These are phyloP conservation scores for Lepetodrilus schrolli DNA, from an alignment of 2,888 invertebrate genomes.

Conservation along the genomic window DNA sequence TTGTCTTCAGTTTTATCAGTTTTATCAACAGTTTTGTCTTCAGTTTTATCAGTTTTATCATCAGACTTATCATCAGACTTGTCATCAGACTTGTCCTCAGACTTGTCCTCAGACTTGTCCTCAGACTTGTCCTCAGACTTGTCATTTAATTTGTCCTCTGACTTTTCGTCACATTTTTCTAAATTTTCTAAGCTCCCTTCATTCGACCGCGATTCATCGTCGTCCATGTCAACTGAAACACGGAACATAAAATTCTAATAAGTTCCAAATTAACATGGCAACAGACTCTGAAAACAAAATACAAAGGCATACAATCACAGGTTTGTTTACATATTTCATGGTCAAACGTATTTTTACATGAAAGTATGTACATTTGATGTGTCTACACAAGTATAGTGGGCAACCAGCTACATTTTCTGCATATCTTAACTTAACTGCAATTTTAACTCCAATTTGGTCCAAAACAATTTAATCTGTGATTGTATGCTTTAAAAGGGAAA, in stretches of 20 bases:
- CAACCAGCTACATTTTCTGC: too few relatives aligned
- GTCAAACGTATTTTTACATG: too few relatives aligned
- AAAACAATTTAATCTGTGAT: too few relatives aligned
- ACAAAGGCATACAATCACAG: too few relatives aligned
- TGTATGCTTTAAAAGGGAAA: too few relatives aligned
- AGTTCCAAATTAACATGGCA: too few relatives aligned
- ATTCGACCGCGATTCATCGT: neutral
- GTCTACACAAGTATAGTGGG: too few relatives aligned
- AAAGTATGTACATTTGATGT: too few relatives aligned
- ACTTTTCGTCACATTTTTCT: neutral
- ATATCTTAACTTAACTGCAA: too few relatives aligned
- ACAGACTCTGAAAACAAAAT: too few relatives aligned
- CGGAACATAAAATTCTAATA: neutral
- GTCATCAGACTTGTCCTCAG: neutral
- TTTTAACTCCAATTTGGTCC: too few relatives aligned
- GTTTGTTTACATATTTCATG: too few relatives aligned
- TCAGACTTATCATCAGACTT: neutral
- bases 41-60: neutral
- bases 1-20: neutral
- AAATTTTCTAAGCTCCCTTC: neutral
- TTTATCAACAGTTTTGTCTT: neutral
- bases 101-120: neutral
- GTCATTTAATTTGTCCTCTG: neutral
- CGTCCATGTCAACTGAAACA: conserved; percentile 21
- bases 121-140: neutral